Evolutionary conservation across 2,113 vertebrate species (phyloP), one percentile per base, ranked within the genome.

Genomic region (Arothron firmamentum): DNA sequence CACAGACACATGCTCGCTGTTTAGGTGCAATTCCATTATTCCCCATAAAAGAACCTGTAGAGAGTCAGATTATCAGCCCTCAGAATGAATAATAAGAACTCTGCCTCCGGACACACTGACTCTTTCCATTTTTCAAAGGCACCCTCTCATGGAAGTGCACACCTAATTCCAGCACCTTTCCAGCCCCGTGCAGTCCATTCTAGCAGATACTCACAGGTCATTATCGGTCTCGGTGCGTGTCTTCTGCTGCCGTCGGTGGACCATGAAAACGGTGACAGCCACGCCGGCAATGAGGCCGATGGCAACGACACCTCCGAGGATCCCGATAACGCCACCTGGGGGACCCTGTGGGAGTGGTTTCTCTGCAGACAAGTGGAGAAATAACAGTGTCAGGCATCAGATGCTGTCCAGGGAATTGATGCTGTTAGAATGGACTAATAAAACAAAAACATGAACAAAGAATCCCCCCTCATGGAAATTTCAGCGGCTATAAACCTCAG

Each of bases 181-280:
- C 67, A 67, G 42, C 58, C 52, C 79, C 23, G 57, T 63, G 65
- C 69, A 75, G 67, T 53, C 79, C 74, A 77, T 56, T 72, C 60
- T 47, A 45, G 70, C 61, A 72, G 72, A 75, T 86, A 96, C 94
- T 97, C 83, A 98, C 95, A 94, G 75, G 56, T 93, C 92, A 11
- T 85, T 85, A 79, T 94, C 91, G 0, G 83, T 81, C 48, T 89
- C 90, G 0, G 87, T 84, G 50, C 68, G 88, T 58, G 67, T 89
- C 87, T 93, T 94, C 67, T 93, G 92, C 74, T 93, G 93, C 65
- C 85, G 78, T 58, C 86, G 84, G 84, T 92, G 93, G 65, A 96
- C 85, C 65, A 94, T 78, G 77, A 92, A 89, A 52, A 96, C 88
- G 0, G 93, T 92, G 41, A 92, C 82, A 14, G 86, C 90, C 78